Evolutionary conservation across 2,888 invertebrate species (phyloP).

Genomic region (Leptinotarsa juncta): DNA sequence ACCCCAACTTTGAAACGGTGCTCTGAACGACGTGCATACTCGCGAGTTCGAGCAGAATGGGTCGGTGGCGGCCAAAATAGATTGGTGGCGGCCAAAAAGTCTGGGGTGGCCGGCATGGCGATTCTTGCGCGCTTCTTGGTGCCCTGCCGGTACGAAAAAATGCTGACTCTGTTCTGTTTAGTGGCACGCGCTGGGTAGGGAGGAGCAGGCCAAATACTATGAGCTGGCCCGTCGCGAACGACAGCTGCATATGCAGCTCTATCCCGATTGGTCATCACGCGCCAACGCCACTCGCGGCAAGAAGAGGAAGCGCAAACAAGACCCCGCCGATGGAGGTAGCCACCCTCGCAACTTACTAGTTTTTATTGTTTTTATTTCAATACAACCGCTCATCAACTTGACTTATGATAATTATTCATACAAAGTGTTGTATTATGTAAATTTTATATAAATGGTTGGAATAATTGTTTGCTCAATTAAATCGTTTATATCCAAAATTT

Average conservation of each 20-base stretch:
- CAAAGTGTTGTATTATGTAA: background rate
- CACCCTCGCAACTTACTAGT: conserved; percentile 65
- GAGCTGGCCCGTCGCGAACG: conserved; percentile 99
- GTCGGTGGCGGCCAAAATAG: conserved; percentile 52
- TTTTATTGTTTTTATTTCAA: conserved; percentile 30
- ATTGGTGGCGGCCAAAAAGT: conserved; percentile 28
- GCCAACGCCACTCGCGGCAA: conserved; percentile 99
- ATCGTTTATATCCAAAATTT: too few relatives aligned
- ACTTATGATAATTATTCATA: background rate
- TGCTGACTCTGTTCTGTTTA: conserved; percentile 69
- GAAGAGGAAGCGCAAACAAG: conserved; percentile 99
- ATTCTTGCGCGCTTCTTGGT: conserved; percentile 64
- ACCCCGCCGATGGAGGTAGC: conserved; percentile 96
- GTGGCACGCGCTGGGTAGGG: conserved; percentile 99
- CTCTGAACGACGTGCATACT: conserved; percentile 51
- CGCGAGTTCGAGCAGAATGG: conserved; percentile 57
- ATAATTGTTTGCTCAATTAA: too few relatives aligned
- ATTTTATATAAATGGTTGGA: too few relatives aligned
- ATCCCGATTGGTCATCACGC: conserved; percentile 99
- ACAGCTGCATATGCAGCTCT: conserved; percentile 99
- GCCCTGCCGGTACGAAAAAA: conserved; percentile 65
- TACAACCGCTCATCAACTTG: conserved; percentile 24
- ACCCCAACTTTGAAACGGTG: conserved; percentile 47
- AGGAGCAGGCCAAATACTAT: conserved; percentile 99
- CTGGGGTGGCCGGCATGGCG: conserved; percentile 50